Conservation (phyloP, 2,888 invertebrate genomes). For the Endotricha flammealis region DNA sequence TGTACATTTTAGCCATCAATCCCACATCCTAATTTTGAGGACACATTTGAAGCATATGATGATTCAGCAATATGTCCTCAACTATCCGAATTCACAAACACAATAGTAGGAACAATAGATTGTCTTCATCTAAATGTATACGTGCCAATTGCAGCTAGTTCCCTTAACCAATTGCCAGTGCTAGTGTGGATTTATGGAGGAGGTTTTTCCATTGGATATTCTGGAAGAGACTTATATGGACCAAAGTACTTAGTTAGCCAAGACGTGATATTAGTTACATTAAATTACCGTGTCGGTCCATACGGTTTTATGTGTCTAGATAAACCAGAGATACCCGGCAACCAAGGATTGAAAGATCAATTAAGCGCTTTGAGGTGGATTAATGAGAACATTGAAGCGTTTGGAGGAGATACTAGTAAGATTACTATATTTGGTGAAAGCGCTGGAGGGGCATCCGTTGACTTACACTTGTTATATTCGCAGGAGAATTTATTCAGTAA, state of each 20-base stretch:
- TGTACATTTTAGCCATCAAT: conserved; percentile 31
- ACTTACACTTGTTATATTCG: conserved; percentile 38
- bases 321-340: conserved; percentile 41
- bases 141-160: conserved; percentile 33
- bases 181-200: conserved; percentile 49
- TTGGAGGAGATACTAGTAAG: conserved; percentile 44
- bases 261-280: conserved; percentile 41
- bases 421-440: conserved; percentile 47
- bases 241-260: conserved; percentile 42
- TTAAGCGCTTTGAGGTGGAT: conserved; percentile 44
- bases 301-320: conserved; percentile 55
- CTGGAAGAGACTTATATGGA: conserved; percentile 27
- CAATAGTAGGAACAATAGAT: conserved; percentile 26
- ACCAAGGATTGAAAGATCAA: conserved; percentile 54
- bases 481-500: conserved; percentile 37
- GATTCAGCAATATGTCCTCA: conserved; percentile 37
- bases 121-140: conserved; percentile 36
- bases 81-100: conserved; percentile 24
- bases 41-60: conserved; percentile 30
- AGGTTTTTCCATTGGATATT: conserved; percentile 29
- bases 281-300: conserved; percentile 45
- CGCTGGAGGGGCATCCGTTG: conserved; percentile 43
- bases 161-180: conserved; percentile 36
- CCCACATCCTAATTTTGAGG: conserved; percentile 24
- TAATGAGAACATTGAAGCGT: conserved; percentile 41